Evolutionary conservation across 2,797 vertebrate genomes (phyloP).

Genomic region (Sarcoramphus papa): DNA sequence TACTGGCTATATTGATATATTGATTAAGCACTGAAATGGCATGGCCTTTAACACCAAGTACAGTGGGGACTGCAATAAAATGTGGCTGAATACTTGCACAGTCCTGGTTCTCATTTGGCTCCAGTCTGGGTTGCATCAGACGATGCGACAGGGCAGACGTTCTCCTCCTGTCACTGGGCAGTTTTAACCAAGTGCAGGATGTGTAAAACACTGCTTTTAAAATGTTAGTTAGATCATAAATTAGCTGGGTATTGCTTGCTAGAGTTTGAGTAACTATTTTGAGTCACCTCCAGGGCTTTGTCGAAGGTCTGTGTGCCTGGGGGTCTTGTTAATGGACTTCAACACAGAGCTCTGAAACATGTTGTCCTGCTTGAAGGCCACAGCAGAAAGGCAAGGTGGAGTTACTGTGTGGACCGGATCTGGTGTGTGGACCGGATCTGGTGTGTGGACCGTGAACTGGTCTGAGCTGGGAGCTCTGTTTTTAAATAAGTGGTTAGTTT

Average conservation of each 20-base stretch:
- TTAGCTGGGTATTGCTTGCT: background rate
- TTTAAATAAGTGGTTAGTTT: background rate
- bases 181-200: background rate
- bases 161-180: background rate
- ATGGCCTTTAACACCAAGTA: background rate
- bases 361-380: background rate
- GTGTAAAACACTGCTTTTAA: background rate
- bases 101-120: background rate
- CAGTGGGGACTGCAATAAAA: background rate
- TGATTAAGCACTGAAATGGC: background rate
- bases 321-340: background rate
- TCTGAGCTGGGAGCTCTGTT: background rate
- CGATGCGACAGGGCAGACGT: fast-evolving
- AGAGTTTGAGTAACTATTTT: background rate
- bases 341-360: background rate
- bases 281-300: background rate
- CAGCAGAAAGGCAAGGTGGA: background rate
- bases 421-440: background rate
- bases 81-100: background rate
- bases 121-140: background rate
- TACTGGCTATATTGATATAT: background rate
- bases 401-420: background rate
- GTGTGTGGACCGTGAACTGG: background rate
- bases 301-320: background rate
- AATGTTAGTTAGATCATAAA: background rate